Percentiles rank a stretch among this genome's conserved stretches.
These are phyloP conservation scores for Apogon hyalosoma DNA, from an alignment of 2,797 vertebrate genomes.

Conservation along the genomic window DNA sequence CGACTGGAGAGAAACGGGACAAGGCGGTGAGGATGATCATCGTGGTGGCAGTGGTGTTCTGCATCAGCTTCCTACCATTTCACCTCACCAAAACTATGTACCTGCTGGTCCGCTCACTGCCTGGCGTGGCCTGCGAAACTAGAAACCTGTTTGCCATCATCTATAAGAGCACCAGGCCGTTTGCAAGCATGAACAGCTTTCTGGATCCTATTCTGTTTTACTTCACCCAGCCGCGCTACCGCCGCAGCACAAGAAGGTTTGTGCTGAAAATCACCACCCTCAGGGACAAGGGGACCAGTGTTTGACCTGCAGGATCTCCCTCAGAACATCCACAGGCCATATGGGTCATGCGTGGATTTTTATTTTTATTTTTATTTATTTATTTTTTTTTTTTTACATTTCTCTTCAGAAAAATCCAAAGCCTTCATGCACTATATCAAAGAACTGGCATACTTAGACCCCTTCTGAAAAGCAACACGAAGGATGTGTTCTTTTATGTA, in stretches of 20 bases:
- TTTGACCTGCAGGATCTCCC: slow-evolving; percentile 31
- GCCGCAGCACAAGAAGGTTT: slow-evolving; percentile 85
- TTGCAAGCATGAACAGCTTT: slow-evolving; percentile 96
- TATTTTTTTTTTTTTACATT: no score
- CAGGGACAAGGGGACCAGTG: slow-evolving; percentile 71
- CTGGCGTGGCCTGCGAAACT: slow-evolving; percentile 71
- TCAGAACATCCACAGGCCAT: no score
- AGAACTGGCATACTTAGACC: not conserved
- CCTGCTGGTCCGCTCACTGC: slow-evolving; percentile 87
- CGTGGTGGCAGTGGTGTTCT: slow-evolving; percentile 90
- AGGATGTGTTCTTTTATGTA: not conserved
- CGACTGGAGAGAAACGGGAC: slow-evolving; percentile 85
- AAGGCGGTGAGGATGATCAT: slow-evolving; percentile 92
- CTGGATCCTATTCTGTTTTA: slow-evolving; percentile 97
- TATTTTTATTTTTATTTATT: no score
- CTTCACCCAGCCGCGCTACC: slow-evolving; percentile 92
- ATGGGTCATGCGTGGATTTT: no score
- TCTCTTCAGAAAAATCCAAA: no score
- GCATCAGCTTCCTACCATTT: slow-evolving; percentile 95
- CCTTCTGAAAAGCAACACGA: slow-evolving; percentile 4
- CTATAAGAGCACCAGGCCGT: slow-evolving; percentile 94
- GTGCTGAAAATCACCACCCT: slow-evolving; percentile 85
- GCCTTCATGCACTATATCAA: not conserved
- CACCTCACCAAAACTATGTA: slow-evolving; percentile 96
- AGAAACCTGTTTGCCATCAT: slow-evolving; percentile 90